Conservation (phyloP, 2,888 invertebrate genomes). For the Agapetus fuscipes region DNA sequence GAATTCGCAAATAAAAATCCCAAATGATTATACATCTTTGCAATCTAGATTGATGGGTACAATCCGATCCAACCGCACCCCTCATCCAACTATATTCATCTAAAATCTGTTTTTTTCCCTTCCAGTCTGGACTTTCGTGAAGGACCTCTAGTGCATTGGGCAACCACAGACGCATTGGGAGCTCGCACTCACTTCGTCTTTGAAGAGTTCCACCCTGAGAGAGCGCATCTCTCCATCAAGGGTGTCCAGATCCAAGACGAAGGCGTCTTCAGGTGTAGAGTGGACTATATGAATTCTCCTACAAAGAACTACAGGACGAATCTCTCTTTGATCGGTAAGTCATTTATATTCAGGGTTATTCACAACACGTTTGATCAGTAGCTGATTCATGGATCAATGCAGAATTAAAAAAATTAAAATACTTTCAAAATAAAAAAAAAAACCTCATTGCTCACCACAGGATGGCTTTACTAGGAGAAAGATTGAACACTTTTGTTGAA, state of each 20-base stretch:
- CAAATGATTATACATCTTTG: no score
- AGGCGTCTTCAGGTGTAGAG: conserved; percentile 77
- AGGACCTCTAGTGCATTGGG: conserved; percentile 65
- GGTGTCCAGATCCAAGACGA: conserved; percentile 65
- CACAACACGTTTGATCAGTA: no score
- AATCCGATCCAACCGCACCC: no score
- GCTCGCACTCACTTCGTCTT: conserved; percentile 65
- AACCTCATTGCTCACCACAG: no score
- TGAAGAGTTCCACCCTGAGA: conserved; percentile 58
- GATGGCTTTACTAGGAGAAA: no score
- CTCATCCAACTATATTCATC: no score
- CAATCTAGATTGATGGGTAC: no score
- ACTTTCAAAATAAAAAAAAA: no score
- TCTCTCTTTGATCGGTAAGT: conserved; percentile 79
- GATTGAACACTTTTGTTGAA: neutral
- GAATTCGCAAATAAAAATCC: no score
- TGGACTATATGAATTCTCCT: conserved; percentile 82
- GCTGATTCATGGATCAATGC: no score
- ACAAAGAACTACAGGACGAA: conserved; percentile 81
- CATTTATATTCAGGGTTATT: neutral
- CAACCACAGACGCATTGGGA: conserved; percentile 69
- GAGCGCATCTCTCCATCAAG: conserved; percentile 64
- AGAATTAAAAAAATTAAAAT: no score
- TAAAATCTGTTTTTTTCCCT: conserved; percentile 24
- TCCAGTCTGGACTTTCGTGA: conserved; percentile 69